phyloP scores from a whole-genome alignment of 2,113 vertebrate genomes.

The Carollia perspicillata region DNA sequence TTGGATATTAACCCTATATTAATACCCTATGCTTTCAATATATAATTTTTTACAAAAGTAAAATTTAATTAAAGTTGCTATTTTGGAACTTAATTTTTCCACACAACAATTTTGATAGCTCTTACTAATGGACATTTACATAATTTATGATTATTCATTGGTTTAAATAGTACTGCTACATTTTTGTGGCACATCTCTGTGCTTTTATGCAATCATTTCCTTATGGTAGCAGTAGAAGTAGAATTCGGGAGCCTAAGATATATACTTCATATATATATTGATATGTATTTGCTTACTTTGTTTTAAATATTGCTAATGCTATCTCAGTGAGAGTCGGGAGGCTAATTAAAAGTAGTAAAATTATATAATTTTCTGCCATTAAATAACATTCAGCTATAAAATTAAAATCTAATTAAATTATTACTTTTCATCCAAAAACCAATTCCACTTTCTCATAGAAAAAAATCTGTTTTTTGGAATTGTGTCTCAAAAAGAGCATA shows the following conservation, averaged over 20 bases:
- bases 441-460: slow-evolving; percentile 32
- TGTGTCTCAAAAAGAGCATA: neutral
- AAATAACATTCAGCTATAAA: slow-evolving; percentile 40
- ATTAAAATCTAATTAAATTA: slow-evolving; percentile 26
- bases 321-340: neutral
- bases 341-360: slow-evolving; percentile 1
- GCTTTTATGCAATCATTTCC: slow-evolving; percentile 16
- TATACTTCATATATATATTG: neutral
- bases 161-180: neutral
- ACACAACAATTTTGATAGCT: neutral
- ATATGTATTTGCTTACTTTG: slow-evolving; percentile 28
- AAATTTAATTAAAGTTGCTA: neutral
- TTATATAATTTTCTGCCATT: slow-evolving; percentile 36
- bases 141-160: neutral
- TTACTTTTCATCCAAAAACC: slow-evolving; percentile 5
- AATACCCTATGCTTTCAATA: neutral
- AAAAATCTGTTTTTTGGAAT: neutral
- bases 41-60: slow-evolving; percentile 9
- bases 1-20: no score
- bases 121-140: neutral
- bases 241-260: slow-evolving; percentile 25
- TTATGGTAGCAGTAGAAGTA: slow-evolving; percentile 15
- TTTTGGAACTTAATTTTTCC: neutral
- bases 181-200: neutral
- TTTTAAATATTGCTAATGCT: slow-evolving; percentile 8